phyloP scores from a whole-genome alignment of 2,113 vertebrate genomes.

The Orientallactaga bullata region DNA sequence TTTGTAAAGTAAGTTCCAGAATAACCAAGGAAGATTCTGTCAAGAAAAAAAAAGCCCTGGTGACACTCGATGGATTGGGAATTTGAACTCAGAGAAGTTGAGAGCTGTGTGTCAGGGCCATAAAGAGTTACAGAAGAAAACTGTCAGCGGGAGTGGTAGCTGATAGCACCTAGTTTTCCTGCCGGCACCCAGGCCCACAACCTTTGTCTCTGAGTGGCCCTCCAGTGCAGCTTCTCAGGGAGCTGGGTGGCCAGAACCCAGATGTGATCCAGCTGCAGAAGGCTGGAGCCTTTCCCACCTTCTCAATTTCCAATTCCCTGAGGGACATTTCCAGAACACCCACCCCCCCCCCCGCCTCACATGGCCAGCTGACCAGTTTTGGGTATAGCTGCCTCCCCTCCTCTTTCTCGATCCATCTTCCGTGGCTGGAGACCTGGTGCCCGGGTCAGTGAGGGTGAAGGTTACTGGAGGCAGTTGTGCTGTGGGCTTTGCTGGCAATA shows the following conservation, averaged over 20 bases:
- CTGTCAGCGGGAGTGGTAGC: not conserved
- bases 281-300: not conserved
- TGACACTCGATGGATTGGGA: not conserved
- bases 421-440: not conserved
- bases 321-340: too few relatives aligned
- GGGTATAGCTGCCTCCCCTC: not conserved
- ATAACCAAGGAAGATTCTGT: not conserved
- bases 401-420: fast-evolving
- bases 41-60: not conserved
- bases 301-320: not conserved
- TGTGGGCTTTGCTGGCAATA: not conserved
- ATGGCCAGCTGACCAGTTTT: not conserved
- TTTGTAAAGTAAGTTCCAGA: not conserved
- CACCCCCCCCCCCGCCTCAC: too few relatives aligned
- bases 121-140: not conserved
- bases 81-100: not conserved
- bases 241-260: not conserved
- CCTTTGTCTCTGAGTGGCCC: not conserved
- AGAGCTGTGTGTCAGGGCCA: not conserved
- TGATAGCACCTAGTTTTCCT: not conserved
- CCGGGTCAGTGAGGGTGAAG: fast-evolving
- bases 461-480: fast-evolving
- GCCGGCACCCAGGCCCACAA: fast-evolving
- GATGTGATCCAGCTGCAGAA: not conserved
- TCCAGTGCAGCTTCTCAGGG: not conserved